These are phyloP conservation scores for Sebastes miniatus DNA, from an alignment of 2,797 vertebrate genomes.

Conservation along the genomic window DNA sequence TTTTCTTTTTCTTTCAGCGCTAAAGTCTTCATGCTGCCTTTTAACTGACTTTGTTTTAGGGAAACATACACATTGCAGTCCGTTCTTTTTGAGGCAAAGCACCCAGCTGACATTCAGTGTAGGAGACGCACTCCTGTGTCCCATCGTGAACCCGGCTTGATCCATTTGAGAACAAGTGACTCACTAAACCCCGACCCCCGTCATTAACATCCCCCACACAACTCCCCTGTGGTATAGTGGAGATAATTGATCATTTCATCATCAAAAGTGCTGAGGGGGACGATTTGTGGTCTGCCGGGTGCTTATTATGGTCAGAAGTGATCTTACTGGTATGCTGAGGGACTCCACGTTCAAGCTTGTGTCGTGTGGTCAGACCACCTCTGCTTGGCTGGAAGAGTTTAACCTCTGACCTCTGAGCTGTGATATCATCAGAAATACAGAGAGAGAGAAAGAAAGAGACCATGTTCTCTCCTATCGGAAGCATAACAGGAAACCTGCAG, in stretches of 20 bases:
- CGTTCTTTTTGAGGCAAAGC: background rate
- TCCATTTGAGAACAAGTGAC: slow-evolving; percentile 41
- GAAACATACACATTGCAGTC: background rate
- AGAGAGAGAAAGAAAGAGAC: background rate
- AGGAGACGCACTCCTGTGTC: background rate
- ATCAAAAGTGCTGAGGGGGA: slow-evolving; percentile 17
- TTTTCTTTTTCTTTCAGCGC: background rate
- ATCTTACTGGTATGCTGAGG: slow-evolving; percentile 17
- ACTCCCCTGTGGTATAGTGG: background rate
- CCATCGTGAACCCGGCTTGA: background rate
- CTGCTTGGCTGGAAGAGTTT: slow-evolving; percentile 35
- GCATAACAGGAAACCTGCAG: slow-evolving; percentile 44
- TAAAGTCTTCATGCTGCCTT: background rate
- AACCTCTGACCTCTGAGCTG: slow-evolving; percentile 22
- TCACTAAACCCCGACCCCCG: slow-evolving; percentile 19
- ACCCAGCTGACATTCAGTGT: background rate
- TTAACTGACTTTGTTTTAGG: background rate
- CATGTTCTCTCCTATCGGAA: background rate
- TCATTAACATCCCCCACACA: slow-evolving; percentile 14
- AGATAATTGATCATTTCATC: slow-evolving; percentile 44
- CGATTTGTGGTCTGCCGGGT: slow-evolving; percentile 7
- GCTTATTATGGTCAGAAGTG: slow-evolving; percentile 27
- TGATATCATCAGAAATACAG: slow-evolving; percentile 30
- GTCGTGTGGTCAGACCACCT: slow-evolving; percentile 10
- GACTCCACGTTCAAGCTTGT: slow-evolving; percentile 4